These are phyloP conservation scores for Poeciliopsis presidionis DNA, from an alignment of 2,797 vertebrate species.

Conservation along the genomic window DNA sequence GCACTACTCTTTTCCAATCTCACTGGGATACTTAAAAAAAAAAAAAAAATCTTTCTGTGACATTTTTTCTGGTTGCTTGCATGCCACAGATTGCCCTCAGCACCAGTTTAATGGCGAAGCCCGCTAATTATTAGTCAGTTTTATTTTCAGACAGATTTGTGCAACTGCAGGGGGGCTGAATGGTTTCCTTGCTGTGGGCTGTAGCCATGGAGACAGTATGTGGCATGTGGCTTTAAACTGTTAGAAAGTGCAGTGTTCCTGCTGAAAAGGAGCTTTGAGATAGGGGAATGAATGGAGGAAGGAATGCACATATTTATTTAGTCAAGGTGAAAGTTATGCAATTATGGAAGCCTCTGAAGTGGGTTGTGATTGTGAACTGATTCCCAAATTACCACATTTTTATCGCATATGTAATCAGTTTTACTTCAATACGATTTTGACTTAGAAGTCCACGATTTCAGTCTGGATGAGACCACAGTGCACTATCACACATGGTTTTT, in stretches of 20 bases:
- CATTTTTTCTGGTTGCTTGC: not conserved
- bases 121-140: slow-evolving; percentile 27
- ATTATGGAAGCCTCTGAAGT: not conserved
- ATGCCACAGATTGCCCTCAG: not conserved
- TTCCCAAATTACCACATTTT: not conserved
- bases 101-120: slow-evolving; percentile 2
- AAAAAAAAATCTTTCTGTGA: not conserved
- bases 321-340: not conserved
- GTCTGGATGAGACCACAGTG: not conserved
- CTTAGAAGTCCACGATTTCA: not conserved
- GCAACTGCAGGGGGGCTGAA: slow-evolving; percentile 60
- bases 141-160: slow-evolving; percentile 45
- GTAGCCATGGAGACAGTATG: slow-evolving; percentile 78
- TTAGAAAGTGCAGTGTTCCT: slow-evolving; percentile 50
- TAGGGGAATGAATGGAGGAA: slow-evolving; percentile 31
- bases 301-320: slow-evolving; percentile 17
- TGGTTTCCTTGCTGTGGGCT: slow-evolving; percentile 71
- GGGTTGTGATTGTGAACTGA: not conserved
- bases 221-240: slow-evolving; percentile 71
- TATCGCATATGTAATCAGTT: not conserved
- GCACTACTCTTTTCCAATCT: slow-evolving; percentile 16
- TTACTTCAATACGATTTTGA: not conserved
- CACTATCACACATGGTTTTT: not conserved
- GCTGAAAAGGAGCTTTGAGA: slow-evolving; percentile 46
- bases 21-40: not conserved